Percentiles rank a stretch among this genome's conserved stretches.
These are phyloP conservation scores for Fukomys damarensis DNA, from an alignment of 2,113 vertebrate genomes.

Conservation along the genomic window DNA sequence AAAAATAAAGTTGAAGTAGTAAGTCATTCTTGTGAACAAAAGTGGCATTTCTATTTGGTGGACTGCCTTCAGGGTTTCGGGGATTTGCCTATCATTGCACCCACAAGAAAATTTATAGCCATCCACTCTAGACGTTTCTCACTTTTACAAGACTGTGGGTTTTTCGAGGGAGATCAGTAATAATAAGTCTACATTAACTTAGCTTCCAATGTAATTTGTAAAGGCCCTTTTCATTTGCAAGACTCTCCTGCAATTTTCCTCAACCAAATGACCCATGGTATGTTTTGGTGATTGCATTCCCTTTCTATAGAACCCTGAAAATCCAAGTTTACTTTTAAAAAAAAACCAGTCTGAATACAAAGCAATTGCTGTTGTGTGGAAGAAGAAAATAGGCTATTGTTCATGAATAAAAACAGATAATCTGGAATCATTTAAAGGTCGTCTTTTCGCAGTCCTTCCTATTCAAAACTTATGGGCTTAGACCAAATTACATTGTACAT, in stretches of 20 bases:
- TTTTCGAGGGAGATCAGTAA: background rate
- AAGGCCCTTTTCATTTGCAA: background rate
- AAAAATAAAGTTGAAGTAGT: background rate
- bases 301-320: background rate
- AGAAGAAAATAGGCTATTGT: slow-evolving; percentile 58
- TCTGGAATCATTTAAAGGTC: slow-evolving; percentile 70
- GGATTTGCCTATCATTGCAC: slow-evolving; percentile 3
- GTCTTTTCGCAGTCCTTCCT: slow-evolving; percentile 62
- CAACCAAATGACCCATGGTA: slow-evolving; percentile 21
- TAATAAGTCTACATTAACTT: slow-evolving; percentile 25
- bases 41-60: background rate
- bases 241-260: background rate
- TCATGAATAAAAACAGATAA: slow-evolving; percentile 63
- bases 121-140: background rate
- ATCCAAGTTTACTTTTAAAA: background rate
- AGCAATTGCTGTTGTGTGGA: slow-evolving; percentile 7
- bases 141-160: background rate
- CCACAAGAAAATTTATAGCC: background rate
- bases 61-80: background rate
- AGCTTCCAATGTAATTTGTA: slow-evolving; percentile 17
- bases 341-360: slow-evolving; percentile 33
- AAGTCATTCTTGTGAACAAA: background rate
- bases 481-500: slow-evolving; percentile 2
- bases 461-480: slow-evolving; percentile 59
- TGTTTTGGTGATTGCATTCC: slow-evolving; percentile 15